Percentiles rank a stretch among this genome's conserved stretches.
Conservation (phyloP, 2,113 vertebrate genomes). For the Percopsis transmontana region DNA sequence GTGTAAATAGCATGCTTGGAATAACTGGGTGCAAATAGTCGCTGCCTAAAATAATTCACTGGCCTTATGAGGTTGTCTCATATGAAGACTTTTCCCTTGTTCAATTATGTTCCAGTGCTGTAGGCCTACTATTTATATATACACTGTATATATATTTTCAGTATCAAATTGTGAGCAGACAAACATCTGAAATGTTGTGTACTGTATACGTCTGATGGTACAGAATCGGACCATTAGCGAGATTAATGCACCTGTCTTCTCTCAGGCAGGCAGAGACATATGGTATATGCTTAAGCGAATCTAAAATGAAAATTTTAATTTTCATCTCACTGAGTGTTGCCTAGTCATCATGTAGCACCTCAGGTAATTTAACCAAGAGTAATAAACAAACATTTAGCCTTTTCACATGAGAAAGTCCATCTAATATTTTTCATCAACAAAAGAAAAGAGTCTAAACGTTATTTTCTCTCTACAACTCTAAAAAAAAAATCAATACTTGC, state of each 20-base stretch:
- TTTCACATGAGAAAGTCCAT: constrained; percentile 20
- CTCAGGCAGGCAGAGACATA: constrained; percentile 19
- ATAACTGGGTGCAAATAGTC: too few species aligned
- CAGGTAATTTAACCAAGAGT: neutral
- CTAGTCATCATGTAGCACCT: neutral
- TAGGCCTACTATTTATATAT: too few species aligned
- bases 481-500: constrained; percentile 37
- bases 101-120: too few species aligned
- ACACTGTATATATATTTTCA: constrained; percentile 6
- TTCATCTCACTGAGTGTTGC: constrained; percentile 2
- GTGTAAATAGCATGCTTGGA: too few species aligned
- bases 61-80: too few species aligned
- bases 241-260: constrained; percentile 48
- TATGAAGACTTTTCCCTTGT: too few species aligned
- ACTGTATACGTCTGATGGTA: constrained; percentile 29
- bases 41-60: too few species aligned
- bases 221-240: constrained; percentile 51
- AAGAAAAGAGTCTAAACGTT: constrained; percentile 23
- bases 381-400: constrained; percentile 20
- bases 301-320: constrained; percentile 33
- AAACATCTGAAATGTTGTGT: constrained; percentile 37
- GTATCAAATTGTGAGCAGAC: constrained; percentile 30
- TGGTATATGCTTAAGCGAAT: constrained; percentile 36
- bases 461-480: constrained; percentile 20
- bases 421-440: constrained; percentile 47